Conservation (phyloP, 2,888 invertebrate genomes). For the Hoplodrina ambigua region DNA sequence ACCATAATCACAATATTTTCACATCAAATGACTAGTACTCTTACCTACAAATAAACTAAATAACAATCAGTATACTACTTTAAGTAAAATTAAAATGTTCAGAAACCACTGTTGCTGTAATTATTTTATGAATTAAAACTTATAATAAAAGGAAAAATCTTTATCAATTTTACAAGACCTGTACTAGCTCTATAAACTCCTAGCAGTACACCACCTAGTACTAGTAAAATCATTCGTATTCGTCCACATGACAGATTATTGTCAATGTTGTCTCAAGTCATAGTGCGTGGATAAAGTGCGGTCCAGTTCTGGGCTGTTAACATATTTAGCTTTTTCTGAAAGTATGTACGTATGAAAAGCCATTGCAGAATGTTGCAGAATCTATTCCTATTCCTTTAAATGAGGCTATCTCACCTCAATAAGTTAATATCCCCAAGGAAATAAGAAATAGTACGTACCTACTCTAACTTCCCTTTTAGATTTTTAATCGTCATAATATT, state of each 20-base stretch:
- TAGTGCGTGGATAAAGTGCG: conserved; percentile 29
- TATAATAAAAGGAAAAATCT: conserved; percentile 41
- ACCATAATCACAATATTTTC: conserved; percentile 77
- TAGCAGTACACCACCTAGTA: conserved; percentile 15
- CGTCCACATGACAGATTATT: conserved; percentile 36
- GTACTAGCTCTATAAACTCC: conserved; percentile 21
- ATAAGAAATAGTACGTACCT: too few species aligned
- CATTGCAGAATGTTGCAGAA: too few species aligned
- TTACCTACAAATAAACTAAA: conserved; percentile 51
- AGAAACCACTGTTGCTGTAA: conserved; percentile 28
- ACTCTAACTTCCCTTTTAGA: too few species aligned
- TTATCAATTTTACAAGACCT: conserved; percentile 30
- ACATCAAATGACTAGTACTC: conserved; percentile 73
- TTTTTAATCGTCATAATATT: too few species aligned
- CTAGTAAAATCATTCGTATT: conserved; percentile 23
- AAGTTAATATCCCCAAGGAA: too few species aligned
- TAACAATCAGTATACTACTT: conserved; percentile 32
- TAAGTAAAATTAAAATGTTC: conserved; percentile 34
- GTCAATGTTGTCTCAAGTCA: conserved; percentile 55
- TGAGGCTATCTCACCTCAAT: too few species aligned
- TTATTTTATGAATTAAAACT: conserved; percentile 33
- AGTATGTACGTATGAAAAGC: not conserved
- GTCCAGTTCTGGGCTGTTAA: not conserved
- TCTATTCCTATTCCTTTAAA: too few species aligned
- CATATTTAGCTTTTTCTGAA: conserved; percentile 10